Evolutionary conservation across 1,140 invertebrate genomes (phyloP), one percentile per base, ranked within the genome.

Genomic region (Stegodyphus dumicola): DNA sequence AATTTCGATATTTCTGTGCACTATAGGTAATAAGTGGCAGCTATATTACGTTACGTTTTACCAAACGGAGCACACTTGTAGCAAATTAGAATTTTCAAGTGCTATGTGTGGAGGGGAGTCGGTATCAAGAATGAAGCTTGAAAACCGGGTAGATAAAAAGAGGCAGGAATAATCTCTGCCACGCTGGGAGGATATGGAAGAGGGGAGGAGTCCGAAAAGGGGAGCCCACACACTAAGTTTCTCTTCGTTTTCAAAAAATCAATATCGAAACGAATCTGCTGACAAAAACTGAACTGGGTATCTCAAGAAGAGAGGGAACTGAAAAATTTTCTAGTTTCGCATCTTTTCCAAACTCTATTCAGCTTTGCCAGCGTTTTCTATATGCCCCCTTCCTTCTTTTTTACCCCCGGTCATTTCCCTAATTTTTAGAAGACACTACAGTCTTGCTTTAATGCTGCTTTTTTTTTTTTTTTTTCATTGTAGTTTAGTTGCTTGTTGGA

Each of bases 211-310:
- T 65, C 64, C 15, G 60, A 51, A 51, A 65, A 66, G 60, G 75
- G 73, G 73, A 56, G 56, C 56, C 33, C 9, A 18, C 7, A 77
- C 49, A n/a, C 18, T 60, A 65, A 54, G 73, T 56, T 77, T 77
- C 49, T 60, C 65, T 77, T 65, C 64, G 64, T 77, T 52, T 49
- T 49, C 48, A 66, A 77, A 77, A 77, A 77, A 77, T 77, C 75
- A 49, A 77, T 77, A 64, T 60, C 49, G 75, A 65, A 77, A 77
- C 75, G 75, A 77, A 77, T 77, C 56, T 77, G 75, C 75, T 77
- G 75, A 77, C 60, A 77, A 77, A 77, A 77, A 60, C 75, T 60
- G 73, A 60, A 53, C 52, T 75, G 53, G 73, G 53, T 18, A 56
- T 51, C 33, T 51, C 52, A 18, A 75, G 53, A 10, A 60, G 60